Evolutionary conservation across 2,888 invertebrate genomes (phyloP), one percentile per base, ranked within the genome.

Genomic region (Plagodis dolabraria): DNA sequence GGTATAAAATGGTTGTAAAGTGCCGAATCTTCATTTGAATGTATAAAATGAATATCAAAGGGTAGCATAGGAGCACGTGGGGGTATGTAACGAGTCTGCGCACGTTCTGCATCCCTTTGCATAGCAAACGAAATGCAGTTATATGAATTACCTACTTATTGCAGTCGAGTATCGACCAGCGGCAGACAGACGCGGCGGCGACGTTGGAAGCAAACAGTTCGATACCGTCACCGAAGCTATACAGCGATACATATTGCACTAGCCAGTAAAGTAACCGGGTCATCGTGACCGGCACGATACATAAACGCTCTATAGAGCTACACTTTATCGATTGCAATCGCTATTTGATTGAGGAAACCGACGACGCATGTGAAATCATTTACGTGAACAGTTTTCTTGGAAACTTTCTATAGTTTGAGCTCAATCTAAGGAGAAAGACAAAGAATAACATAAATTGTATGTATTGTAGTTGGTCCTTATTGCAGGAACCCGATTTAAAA

Each of bases 211-310:
- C 38, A 12, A 33, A 35, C 33, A 47, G 6, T 33, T n/a, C 33
- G 35, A 51, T 5, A 35, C 51, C 51, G 35, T 42, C 11, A 44
- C 22, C 43, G 7, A 36, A 43, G 22, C 35, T 35, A 44, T 45
- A 35, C 5, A 10, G 10, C 42, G 12, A 10, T 44, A 44, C 7
- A 2, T 12, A 12, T 35, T n/a, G 47, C 9, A 22, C 22, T 33
- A 46, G 12, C 12, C 46, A 22, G 38, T 33, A 8, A 22, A 40
- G 56, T 62, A 76, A 72, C 73, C 71, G 65, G 77, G 75, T 75
- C 49, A 57, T 2, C 50, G 60, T 56, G 64, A 60, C 56, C 53
- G 65, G 66, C 65, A 52, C 69, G 68, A 69, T 38, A 57, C 58
- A 55, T 51, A 35, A 63, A 60, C 70, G 49, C 46, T 35, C 47